A percentile compares a stretch with the other conserved stretches of the same genome.
Evolutionary conservation across 2,797 vertebrate species (phyloP).

Genomic region (Enoplosus armatus): DNA sequence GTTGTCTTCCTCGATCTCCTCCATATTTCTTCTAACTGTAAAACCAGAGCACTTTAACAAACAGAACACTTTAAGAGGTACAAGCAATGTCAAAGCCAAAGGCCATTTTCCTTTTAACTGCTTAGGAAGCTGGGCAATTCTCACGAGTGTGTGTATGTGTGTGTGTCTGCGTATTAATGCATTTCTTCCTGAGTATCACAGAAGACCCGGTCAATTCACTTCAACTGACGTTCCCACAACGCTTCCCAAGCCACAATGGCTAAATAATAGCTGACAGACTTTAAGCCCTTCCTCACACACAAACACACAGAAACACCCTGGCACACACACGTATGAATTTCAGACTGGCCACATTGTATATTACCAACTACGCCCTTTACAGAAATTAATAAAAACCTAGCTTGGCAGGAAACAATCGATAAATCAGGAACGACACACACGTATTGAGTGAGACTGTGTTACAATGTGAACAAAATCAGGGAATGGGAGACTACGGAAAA

Average conservation of each 20-base stretch:
- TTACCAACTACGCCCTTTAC: slow-evolving; percentile 40
- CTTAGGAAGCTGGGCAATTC: slow-evolving; percentile 49
- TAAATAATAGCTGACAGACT: slow-evolving; percentile 74
- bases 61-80: slow-evolving; percentile 46
- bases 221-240: slow-evolving; percentile 61
- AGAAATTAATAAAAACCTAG: slow-evolving; percentile 60
- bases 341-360: slow-evolving; percentile 45
- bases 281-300: slow-evolving; percentile 46
- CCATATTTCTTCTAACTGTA: slow-evolving; percentile 54
- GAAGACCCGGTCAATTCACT: slow-evolving; percentile 65
- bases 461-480: slow-evolving; percentile 37
- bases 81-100: slow-evolving; percentile 51
- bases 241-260: slow-evolving; percentile 71
- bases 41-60: slow-evolving; percentile 70
- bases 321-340: slow-evolving; percentile 32
- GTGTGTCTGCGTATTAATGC: slow-evolving; percentile 42
- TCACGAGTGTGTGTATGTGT: slow-evolving; percentile 28
- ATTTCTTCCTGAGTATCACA: slow-evolving; percentile 66
- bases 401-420: slow-evolving; percentile 54
- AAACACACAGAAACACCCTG: slow-evolving; percentile 53
- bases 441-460: slow-evolving; percentile 19
- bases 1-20: slow-evolving; percentile 41
- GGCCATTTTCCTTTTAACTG: slow-evolving; percentile 54
- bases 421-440: slow-evolving; percentile 52
- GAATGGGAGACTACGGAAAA: slow-evolving; percentile 24